Conservation (phyloP, 2,797 vertebrate species). For the Coluber constrictor region DNA sequence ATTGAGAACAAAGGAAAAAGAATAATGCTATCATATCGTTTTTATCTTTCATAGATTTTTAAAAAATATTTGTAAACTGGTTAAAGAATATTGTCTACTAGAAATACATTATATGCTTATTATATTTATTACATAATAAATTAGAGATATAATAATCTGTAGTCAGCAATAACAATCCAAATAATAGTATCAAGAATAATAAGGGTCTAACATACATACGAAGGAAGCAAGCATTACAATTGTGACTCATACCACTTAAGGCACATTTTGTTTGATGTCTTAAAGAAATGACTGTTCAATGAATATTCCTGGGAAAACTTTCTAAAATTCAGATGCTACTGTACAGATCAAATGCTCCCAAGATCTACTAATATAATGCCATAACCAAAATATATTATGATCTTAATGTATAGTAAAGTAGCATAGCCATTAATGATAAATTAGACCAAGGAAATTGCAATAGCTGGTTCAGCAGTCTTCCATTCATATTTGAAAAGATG, state of each 20-base stretch:
- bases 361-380: neutral
- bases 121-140: neutral
- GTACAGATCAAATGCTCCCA: neutral
- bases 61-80: neutral
- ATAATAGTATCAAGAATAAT: neutral
- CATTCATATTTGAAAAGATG: neutral
- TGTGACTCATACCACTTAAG: neutral
- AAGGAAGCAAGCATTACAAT: neutral
- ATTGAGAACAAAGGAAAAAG: neutral
- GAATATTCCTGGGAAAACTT: neutral
- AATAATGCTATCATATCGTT: neutral
- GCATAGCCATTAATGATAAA: neutral
- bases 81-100: neutral
- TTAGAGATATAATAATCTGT: neutral
- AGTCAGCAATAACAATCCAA: neutral
- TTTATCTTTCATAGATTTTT: neutral
- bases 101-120: neutral
- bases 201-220: neutral
- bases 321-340: neutral
- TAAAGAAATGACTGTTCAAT: neutral
- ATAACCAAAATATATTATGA: neutral
- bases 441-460: neutral
- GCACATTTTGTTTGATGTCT: neutral
- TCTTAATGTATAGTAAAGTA: neutral
- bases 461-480: neutral